A percentile compares a stretch with the other conserved stretches of the same genome.
phyloP scores from a whole-genome alignment of 2,113 vertebrate species.

The Bufo gargarizans region DNA sequence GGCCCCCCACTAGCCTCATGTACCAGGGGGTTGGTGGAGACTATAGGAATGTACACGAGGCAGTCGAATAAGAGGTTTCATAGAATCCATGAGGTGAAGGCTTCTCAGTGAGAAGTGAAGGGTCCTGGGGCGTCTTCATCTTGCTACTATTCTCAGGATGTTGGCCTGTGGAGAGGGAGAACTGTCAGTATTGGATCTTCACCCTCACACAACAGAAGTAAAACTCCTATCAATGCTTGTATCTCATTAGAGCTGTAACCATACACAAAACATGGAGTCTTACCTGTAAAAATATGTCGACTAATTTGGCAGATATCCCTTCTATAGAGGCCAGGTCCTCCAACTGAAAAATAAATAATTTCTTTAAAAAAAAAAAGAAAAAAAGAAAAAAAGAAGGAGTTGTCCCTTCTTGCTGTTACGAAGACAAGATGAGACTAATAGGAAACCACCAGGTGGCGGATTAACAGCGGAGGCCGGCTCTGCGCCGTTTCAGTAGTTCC shows the following conservation, averaged over 20 bases:
- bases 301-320: slow-evolving; percentile 33
- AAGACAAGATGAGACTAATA: too few species aligned
- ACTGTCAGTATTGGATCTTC: background rate
- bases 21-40: background rate
- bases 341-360: background rate
- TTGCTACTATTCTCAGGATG: slow-evolving; percentile 31
- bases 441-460: too few species aligned
- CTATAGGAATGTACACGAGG: background rate
- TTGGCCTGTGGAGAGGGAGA: slow-evolving; percentile 16
- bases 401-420: too few species aligned
- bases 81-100: background rate
- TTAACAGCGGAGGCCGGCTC: too few species aligned
- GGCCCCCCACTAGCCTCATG: background rate
- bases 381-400: too few species aligned
- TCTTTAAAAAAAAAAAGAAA: too few species aligned
- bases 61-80: background rate
- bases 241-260: too few species aligned
- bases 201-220: background rate
- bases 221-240: background rate
- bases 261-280: background rate
- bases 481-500: too few species aligned
- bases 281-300: slow-evolving; percentile 33
- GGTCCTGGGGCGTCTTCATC: background rate
- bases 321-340: slow-evolving; percentile 33
- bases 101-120: background rate